A percentile compares a stretch with the other conserved stretches of the same genome.
These are phyloP conservation scores for Epizoanthus rinbou DNA, from an alignment of 92 coral and sea anemone species.

Conservation along the genomic window DNA sequence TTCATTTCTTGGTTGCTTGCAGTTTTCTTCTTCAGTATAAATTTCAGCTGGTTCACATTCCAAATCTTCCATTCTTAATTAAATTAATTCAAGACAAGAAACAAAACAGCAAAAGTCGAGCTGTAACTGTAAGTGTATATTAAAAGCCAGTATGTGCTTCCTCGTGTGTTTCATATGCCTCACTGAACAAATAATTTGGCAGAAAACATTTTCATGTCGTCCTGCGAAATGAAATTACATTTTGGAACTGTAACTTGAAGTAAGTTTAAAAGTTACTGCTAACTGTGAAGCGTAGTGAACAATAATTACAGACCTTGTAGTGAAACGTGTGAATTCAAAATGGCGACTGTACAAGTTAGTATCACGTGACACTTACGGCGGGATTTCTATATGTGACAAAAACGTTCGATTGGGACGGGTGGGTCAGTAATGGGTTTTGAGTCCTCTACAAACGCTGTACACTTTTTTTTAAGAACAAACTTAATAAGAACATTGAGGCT, in stretches of 20 bases:
- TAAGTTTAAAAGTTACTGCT: neutral
- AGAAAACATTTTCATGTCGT: neutral
- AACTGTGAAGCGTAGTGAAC: neutral
- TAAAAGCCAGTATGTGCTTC: neutral
- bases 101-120: too few species aligned
- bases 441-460: too few species aligned
- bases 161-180: slow-evolving; percentile 17
- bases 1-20: neutral
- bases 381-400: slow-evolving; percentile 13
- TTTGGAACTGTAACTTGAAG: neutral
- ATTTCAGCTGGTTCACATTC: neutral
- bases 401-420: slow-evolving; percentile 12
- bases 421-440: neutral
- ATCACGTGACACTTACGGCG: slow-evolving; percentile 46
- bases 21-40: slow-evolving; percentile 15
- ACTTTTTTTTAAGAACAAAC: too few species aligned
- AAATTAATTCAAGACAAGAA: neutral
- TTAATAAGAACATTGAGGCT: too few species aligned
- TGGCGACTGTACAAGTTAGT: slow-evolving; percentile 20
- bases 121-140: too few species aligned
- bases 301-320: slow-evolving; percentile 28
- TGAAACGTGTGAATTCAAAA: slow-evolving; percentile 10
- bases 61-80: slow-evolving; percentile 11
- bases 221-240: neutral
- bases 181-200: neutral